Base-by-base conservation (phyloP, 2,113 vertebrate species). In the Scatophagus argus region DNA sequence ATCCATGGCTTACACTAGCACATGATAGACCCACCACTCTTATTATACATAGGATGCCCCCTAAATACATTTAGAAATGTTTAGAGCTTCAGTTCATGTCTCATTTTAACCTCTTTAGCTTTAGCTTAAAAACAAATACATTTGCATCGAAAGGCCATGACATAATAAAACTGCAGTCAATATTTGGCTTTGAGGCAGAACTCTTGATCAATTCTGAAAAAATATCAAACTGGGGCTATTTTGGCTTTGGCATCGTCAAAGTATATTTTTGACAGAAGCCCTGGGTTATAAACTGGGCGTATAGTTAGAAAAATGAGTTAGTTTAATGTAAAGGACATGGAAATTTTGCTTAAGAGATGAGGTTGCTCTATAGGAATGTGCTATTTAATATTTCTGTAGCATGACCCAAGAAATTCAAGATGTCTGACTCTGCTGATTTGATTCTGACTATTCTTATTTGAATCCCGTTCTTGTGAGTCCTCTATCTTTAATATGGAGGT, bases 1-100 rank as follows among this genome's bases (percentile, higher is more conserved):
- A 62, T 44, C 58, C 13, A 0, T 1, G 34, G 27, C 16, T 51
- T 34, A 71, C 55, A 77, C 77, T 76, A 56, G 73, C 68, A 86
- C 71, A 79, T 60, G 73, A 78, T 59, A 44, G n/a, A 13, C 14
- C 74, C 52, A 23, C 9, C 23, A 34, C 44, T 39, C 34, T 52
- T 62, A 72, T 51, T 58, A 32, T 44, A 54, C 36, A 47, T n/a
- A 9, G 69, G 17, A 41, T 21, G 12, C 36, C 25, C 2, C n/a
- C 19, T 17, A 41, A 31, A 74, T 41, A 41, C 25, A 52, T 11
- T 10, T 16, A 1, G 7, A 21, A 1, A 10, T 5, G 10, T 23
- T 61, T 2, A 32, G 4, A 51, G 12, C 23, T n/a, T 61, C 7
- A 19, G 21, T 8, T 9, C n/a, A n/a, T n/a, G n/a, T n/a, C n/a